phyloP scores from a whole-genome alignment of 2,888 invertebrate species.

The Drosophila stalkeri region DNA sequence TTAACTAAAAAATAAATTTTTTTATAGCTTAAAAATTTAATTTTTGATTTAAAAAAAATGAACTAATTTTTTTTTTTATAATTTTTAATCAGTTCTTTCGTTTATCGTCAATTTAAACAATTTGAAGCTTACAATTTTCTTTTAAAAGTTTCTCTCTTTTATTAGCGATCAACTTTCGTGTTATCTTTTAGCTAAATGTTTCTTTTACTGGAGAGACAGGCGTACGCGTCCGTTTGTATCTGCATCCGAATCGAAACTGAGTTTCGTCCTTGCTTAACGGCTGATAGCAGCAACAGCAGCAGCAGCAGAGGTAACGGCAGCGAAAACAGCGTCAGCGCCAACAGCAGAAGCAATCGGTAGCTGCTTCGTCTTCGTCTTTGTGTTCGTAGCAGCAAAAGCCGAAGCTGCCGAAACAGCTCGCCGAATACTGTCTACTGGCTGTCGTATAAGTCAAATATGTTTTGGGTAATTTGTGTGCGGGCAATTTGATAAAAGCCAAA shows the following conservation, averaged over 20 bases:
- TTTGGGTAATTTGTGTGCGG: background rate
- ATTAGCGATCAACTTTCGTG: slow-evolving; percentile 36
- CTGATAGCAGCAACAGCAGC: slow-evolving; percentile 70
- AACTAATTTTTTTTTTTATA: background rate
- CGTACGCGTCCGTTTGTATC: slow-evolving; percentile 76
- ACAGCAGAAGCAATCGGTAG: slow-evolving; percentile 16
- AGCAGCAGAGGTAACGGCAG: slow-evolving; percentile 42
- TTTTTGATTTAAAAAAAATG: background rate
- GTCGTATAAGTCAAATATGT: slow-evolving; percentile 16
- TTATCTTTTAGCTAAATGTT: background rate
- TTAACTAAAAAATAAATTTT: too few relatives aligned
- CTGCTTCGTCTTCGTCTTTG: background rate
- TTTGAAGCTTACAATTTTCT: background rate
- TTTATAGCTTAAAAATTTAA: too few relatives aligned
- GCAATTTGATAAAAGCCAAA: background rate
- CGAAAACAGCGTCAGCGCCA: slow-evolving; percentile 49
- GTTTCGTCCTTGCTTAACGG: slow-evolving; percentile 65
- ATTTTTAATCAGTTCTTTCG: background rate
- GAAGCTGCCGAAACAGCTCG: slow-evolving; percentile 3
- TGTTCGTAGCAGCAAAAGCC: slow-evolving; percentile 8
- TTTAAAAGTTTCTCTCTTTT: slow-evolving; percentile 2
- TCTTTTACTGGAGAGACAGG: slow-evolving; percentile 12
- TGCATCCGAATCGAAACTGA: slow-evolving; percentile 82
- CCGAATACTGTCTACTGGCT: slow-evolving; percentile 6
- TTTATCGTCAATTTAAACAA: background rate